Percentiles rank a stretch among this genome's conserved stretches.
These are phyloP conservation scores for Astropecten irregularis DNA, from an alignment of 53 echinoderm and acorn worm species.

Conservation along the genomic window DNA sequence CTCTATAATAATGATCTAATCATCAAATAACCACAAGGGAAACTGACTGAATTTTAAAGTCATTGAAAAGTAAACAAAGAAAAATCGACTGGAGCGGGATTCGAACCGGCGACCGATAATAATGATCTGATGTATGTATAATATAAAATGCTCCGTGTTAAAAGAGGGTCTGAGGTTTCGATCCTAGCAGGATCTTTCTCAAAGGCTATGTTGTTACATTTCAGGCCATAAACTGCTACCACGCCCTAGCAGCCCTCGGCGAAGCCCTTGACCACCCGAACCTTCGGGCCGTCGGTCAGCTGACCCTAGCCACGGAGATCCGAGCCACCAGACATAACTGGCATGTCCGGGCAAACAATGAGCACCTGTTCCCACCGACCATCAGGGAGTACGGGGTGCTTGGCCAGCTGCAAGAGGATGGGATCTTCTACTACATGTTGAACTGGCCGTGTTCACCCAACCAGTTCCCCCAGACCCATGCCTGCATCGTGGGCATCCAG, in stretches of 20 bases:
- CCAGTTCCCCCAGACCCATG: slow-evolving; percentile 82
- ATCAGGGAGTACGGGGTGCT: slow-evolving; percentile 72
- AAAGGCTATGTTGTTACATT: too few species aligned
- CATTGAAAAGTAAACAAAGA: too few species aligned
- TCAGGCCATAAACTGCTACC: slow-evolving; percentile 82
- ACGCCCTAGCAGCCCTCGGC: slow-evolving; percentile 79
- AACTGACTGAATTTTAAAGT: too few species aligned
- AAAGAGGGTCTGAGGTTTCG: too few species aligned
- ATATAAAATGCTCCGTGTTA: too few species aligned
- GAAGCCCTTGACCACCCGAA: slow-evolving; percentile 59
- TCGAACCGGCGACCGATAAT: too few species aligned
- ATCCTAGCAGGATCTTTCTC: too few species aligned
- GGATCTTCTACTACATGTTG: slow-evolving; percentile 77
- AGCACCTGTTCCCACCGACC: slow-evolving; percentile 75
- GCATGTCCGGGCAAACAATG: slow-evolving; percentile 70
- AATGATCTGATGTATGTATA: too few species aligned
- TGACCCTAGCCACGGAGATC: slow-evolving; percentile 76
- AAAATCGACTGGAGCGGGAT: too few species aligned
- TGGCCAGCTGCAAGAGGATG: slow-evolving; percentile 83
- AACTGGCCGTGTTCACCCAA: slow-evolving; percentile 82
- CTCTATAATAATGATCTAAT: too few species aligned
- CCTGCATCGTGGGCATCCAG: slow-evolving; percentile 87
- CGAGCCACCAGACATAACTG: slow-evolving; percentile 67
- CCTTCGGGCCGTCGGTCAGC: slow-evolving; percentile 64
- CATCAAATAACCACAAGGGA: too few species aligned